A percentile compares a stretch with the other conserved stretches of the same genome.
Evolutionary conservation across 2,113 vertebrate species (phyloP).

Genomic region (Gymnogyps californianus): DNA sequence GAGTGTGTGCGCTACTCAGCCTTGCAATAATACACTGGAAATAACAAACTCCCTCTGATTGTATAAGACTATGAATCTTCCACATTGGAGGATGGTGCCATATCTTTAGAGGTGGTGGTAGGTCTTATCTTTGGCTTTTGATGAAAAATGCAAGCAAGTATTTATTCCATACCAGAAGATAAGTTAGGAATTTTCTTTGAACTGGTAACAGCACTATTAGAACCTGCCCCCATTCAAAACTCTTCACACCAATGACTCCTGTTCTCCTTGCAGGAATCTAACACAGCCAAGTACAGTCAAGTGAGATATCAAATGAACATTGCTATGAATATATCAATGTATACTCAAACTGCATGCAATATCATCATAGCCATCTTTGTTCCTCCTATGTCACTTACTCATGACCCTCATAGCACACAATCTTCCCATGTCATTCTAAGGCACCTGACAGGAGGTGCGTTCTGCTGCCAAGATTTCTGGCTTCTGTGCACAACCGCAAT

Average conservation of each 20-base stretch:
- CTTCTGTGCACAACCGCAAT: neutral
- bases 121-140: neutral
- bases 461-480: neutral
- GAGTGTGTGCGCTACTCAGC: rapidly evolving
- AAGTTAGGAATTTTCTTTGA: neutral
- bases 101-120: neutral
- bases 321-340: neutral
- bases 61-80: neutral
- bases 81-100: rapidly evolving
- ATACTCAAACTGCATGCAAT: neutral
- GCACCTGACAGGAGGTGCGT: neutral
- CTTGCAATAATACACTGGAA: neutral
- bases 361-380: neutral
- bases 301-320: neutral
- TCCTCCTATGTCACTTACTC: neutral
- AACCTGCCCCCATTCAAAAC: neutral
- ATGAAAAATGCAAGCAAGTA: neutral
- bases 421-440: neutral
- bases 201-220: neutral
- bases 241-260: neutral
- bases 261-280: neutral
- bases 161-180: neutral
- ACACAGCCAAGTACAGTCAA: neutral
- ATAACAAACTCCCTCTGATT: neutral
- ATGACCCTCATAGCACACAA: neutral